Evolutionary conservation across 1,140 invertebrate species (phyloP), one percentile per base, ranked within the genome.

Genomic region (Homalodisca vitripennis): DNA sequence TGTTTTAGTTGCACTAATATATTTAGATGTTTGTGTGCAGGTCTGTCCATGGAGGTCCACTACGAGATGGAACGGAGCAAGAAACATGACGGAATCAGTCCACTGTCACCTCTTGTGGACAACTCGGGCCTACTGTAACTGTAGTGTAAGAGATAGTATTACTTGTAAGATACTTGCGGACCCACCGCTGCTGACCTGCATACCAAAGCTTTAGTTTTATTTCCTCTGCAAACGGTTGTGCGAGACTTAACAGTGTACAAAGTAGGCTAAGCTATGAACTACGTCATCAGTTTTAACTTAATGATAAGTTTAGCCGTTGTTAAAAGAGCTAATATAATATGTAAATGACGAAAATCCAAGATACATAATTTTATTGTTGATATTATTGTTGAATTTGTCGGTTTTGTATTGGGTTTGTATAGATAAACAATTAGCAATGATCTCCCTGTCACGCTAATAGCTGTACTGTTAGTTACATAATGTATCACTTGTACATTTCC

Each of bases 41-140:
- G 86, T 77, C 83, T 87, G 72, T 88, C 89, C 32, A 80, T 91
- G 75, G 90, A 92, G 76, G 85, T 91, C 71, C 88, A 90, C 76
- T 92, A 91, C 75, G 91, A 92, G 79, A 84, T 90, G 73, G 90
- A 92, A 81, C 84, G 86, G 71, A 71, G 71, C 64, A 76, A 78
- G 69, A 78, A 76, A 66, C 78, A 83, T 70, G 82, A 82, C 74
- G 84, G 84, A 32, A 85, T 89, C 68, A 90, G 90, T 73, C 87
- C 90, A 27, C 81, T 92, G 77, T 91, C 90, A 72, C 91, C 91
- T 48, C 83, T 92, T 75, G 91, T 92, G 72, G 85, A 89, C 85
- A 88, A 89, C 78, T 87, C 88, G 24, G 88, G 88, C 26, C 51
- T 72, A 30, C 73, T 71, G 27, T 64, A 64, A 64, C 62, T 24